These are phyloP conservation scores for Ochlodes sylvanus DNA, from an alignment of 2,888 invertebrate species.

Conservation along the genomic window DNA sequence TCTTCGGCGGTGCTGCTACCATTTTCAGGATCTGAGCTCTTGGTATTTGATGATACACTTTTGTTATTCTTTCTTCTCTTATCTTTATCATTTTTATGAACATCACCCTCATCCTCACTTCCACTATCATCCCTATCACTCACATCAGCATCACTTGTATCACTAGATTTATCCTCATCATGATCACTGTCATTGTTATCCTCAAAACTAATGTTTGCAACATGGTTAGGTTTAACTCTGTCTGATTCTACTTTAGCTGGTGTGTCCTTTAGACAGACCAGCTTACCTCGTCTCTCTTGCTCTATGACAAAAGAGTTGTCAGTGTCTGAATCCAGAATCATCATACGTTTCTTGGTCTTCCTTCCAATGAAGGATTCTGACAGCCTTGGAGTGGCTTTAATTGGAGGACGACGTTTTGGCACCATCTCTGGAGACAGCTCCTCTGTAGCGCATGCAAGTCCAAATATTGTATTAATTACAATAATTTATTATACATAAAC, in stretches of 20 bases:
- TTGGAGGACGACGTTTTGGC: conserved; percentile 58
- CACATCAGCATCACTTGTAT: conserved; percentile 41
- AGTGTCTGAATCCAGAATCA: conserved; percentile 70
- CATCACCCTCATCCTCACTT: conserved; percentile 20
- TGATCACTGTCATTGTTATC: conserved; percentile 38
- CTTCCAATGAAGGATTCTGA: conserved; percentile 57
- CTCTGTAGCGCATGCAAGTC: conserved; percentile 40
- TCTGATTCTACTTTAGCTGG: conserved; percentile 60
- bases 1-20: conserved; percentile 25
- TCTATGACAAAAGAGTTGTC: conserved; percentile 75
- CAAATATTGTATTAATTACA: not conserved
- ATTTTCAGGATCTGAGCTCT: conserved; percentile 23
- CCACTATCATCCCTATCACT: conserved; percentile 23
- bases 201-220: conserved; percentile 45
- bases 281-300: conserved; percentile 63
- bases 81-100: conserved; percentile 40
- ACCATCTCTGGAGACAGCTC: conserved; percentile 72
- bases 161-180: conserved; percentile 39
- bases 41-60: conserved; percentile 6
- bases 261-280: conserved; percentile 67
- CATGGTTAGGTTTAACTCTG: conserved; percentile 15
- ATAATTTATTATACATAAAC: too few species aligned
- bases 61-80: conserved; percentile 30
- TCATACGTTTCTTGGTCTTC: conserved; percentile 68
- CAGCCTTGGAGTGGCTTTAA: conserved; percentile 49